phyloP scores from a whole-genome alignment of 2,888 invertebrate species.

The Acronicta leporina region DNA sequence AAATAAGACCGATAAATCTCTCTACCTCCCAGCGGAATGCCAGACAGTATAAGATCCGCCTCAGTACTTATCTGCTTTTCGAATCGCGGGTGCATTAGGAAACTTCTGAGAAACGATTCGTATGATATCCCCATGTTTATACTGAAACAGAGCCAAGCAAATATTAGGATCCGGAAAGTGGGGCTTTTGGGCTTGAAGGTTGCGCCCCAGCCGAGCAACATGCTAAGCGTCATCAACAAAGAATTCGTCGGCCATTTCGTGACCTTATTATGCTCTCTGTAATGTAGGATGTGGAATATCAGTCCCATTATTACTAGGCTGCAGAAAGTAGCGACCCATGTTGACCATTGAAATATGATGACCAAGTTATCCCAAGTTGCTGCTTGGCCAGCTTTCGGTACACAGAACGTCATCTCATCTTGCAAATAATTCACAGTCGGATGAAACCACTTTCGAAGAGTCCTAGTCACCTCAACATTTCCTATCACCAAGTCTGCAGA shows the following conservation, averaged over 20 bases:
- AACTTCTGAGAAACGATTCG: slow-evolving; percentile 86
- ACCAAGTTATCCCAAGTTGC: slow-evolving; percentile 84
- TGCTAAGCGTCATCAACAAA: slow-evolving; percentile 81
- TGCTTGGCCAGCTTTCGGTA: slow-evolving; percentile 79
- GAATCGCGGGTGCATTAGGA: slow-evolving; percentile 86
- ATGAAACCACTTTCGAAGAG: slow-evolving; percentile 81
- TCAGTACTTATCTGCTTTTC: slow-evolving; percentile 85
- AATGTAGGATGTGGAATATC: slow-evolving; percentile 78
- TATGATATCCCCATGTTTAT: slow-evolving; percentile 86
- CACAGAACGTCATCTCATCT: slow-evolving; percentile 86
- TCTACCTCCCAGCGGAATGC: slow-evolving; percentile 83
- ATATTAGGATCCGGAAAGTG: slow-evolving; percentile 81
- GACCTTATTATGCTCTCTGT: slow-evolving; percentile 71
- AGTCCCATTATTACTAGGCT: slow-evolving; percentile 77
- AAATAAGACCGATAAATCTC: slow-evolving; percentile 86
- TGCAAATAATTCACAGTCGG: slow-evolving; percentile 84
- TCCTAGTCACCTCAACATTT: slow-evolving; percentile 83
- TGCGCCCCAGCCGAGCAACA: slow-evolving; percentile 84
- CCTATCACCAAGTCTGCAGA: slow-evolving; percentile 80
- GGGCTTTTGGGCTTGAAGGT: slow-evolving; percentile 77
- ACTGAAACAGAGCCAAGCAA: slow-evolving; percentile 84
- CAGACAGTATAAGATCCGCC: slow-evolving; percentile 80
- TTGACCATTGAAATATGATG: slow-evolving; percentile 84
- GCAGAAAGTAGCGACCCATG: slow-evolving; percentile 79
- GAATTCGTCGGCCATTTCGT: slow-evolving; percentile 85